Evolutionary conservation across 2,113 vertebrate species (phyloP), one percentile per base, ranked within the genome.

Genomic region (Dasypus novemcinctus): DNA sequence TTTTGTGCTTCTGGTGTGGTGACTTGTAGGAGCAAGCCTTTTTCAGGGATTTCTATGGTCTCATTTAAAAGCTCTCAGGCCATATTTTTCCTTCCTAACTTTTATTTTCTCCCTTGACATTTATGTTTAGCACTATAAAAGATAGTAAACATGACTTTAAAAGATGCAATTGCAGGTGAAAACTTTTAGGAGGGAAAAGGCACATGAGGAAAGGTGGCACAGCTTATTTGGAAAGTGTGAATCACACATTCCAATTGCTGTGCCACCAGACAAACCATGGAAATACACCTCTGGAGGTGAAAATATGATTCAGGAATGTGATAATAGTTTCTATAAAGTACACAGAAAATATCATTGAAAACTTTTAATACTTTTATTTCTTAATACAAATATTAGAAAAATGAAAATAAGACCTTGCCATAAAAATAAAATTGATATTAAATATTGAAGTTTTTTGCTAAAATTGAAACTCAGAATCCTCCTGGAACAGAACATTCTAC

Each of bases 161-260:
- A 97, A 96, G 97, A 97, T 90, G 75, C 49, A 92, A 81, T 80
- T 92, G 94, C 87, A 97, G 95, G 97, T 83, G 96, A 97, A 98
- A 90, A 97, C 87, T 96, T 94, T 75, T 66, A 93, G 95, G 97
- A 97, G 94, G 97, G 87, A 94, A 95, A 59, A 66, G 64, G 36
- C 69, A 91, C 76, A 91, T 15, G 61, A 97, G 90, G 90, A 82
- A 87, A 85, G 57, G 79, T 36, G 78, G 64, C 23, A 20, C 1
- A 64, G 69, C 84, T 94, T 93, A 71, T 94, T 94, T 92, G 72
- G 84, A 92, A 94, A 83, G 96, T 81, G 95, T 36, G 95, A 95
- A 93, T 92, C 93, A 27, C 96, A 96, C 74, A 2, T 69, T 38
- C 33, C 94, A 97, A 93, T 92, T 10, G 36, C 38, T 90, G 33